These are phyloP conservation scores for Phalacrocorax aristotelis DNA, from an alignment of 2,113 vertebrate genomes.

Conservation along the genomic window DNA sequence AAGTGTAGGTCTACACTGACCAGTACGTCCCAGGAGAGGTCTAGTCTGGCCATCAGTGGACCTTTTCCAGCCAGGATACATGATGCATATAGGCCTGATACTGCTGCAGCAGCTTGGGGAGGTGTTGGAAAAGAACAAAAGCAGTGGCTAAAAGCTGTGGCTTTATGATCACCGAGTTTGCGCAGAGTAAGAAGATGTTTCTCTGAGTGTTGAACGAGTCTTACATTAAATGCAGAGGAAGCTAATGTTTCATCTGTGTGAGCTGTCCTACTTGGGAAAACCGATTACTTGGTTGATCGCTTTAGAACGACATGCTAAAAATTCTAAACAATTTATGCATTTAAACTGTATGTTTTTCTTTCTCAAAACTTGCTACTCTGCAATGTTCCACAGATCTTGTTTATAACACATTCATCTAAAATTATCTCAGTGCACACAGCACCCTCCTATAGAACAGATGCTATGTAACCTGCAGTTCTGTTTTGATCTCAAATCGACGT, in stretches of 20 bases:
- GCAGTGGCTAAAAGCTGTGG: not conserved
- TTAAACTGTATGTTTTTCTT: slow-evolving; percentile 73
- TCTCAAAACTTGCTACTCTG: slow-evolving; percentile 73
- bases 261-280: slow-evolving; percentile 38
- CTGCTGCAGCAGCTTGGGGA: not conserved
- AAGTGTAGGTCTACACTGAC: not conserved
- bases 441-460: slow-evolving; percentile 81
- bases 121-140: not conserved
- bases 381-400: slow-evolving; percentile 81
- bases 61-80: not conserved
- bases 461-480: slow-evolving; percentile 79
- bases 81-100: not conserved
- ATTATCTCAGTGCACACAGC: slow-evolving; percentile 80
- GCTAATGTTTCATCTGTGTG: slow-evolving; percentile 36
- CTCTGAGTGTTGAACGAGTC: not conserved
- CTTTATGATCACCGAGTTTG: not conserved
- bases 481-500: slow-evolving; percentile 80
- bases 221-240: not conserved
- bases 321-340: slow-evolving; percentile 77
- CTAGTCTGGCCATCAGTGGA: too few relatives aligned
- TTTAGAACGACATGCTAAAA: slow-evolving; percentile 74
- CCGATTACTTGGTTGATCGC: slow-evolving; percentile 61
- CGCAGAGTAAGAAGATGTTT: not conserved
- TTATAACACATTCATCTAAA: slow-evolving; percentile 85
- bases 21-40: not conserved